phyloP scores from a whole-genome alignment of 2,888 invertebrate genomes.

The Mesorhabditis spiculigera region DNA sequence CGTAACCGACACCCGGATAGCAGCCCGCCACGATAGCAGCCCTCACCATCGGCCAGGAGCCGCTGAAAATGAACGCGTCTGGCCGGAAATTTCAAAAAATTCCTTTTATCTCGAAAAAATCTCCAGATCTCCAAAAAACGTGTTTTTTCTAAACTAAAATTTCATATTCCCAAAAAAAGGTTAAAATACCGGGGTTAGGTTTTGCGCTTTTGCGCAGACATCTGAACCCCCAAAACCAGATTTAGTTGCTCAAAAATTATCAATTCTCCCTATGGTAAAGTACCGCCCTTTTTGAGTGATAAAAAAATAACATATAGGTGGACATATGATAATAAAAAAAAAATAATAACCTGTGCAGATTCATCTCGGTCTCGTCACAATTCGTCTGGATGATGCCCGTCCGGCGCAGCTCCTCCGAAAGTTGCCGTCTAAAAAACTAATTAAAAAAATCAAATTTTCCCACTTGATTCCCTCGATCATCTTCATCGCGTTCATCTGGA shows the following conservation, averaged over 20 bases:
- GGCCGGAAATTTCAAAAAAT: not conserved
- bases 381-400: conserved; percentile 30
- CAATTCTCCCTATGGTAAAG: too few species aligned
- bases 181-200: not conserved
- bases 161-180: not conserved
- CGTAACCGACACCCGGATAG: conserved; percentile 78
- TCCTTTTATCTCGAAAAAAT: not conserved
- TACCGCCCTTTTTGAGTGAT: too few species aligned
- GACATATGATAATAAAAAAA: not conserved
- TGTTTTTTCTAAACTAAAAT: not conserved
- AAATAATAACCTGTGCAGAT: conserved; percentile 66
- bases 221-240: too few species aligned
- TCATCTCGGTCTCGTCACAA: conserved; percentile 67
- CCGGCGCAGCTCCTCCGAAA: conserved; percentile 48
- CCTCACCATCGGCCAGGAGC: conserved; percentile 85
- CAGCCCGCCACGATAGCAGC: conserved; percentile 81
- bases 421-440: conserved; percentile 22
- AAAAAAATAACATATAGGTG: not conserved
- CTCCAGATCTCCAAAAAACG: too few species aligned
- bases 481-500: conserved; percentile 81
- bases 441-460: not conserved
- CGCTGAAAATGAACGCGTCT: conserved; percentile 46
- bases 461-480: conserved; percentile 78
- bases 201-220: too few species aligned
- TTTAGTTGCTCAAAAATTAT: too few species aligned